Evolutionary conservation across 2,113 vertebrate species (phyloP), one percentile per base, ranked within the genome.

Genomic region (Aptenodytes patagonicus): DNA sequence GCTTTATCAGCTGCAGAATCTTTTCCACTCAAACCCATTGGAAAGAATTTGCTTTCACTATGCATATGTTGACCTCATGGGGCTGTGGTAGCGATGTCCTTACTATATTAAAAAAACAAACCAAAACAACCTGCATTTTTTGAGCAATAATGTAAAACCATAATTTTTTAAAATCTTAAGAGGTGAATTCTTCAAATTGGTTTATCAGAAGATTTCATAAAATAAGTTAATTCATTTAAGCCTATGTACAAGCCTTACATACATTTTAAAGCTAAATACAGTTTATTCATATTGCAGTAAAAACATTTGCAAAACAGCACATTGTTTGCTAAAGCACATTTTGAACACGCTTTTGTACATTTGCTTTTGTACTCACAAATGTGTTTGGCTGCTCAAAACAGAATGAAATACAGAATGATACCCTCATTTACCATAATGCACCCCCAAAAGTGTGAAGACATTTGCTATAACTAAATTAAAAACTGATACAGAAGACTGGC

Each of bases 301-400:
- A 73, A 75, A 5, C 17, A 28, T 40, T 29, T 80, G 17, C 7
- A 40, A 76, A 90, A 40, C 24, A 70, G 24, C 49, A 52, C 36
- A 1, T 34, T 57, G 5, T 51, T 75, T 64, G 17, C 49, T 69
- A 40, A 86, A 70, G 36, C 34, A 76, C 25, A 7, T 20, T 81
- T 80, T 0, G 2, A 44, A 44, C 1, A 0, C 75, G 14, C 16
- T 51, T 71, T 36, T n/a, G 24, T 61, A 10, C 17, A 8, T 58
- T 58, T 58, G 34, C 57, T 44, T 93, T 61, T 62, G 10, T 54
- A 62, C 28, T 49, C 19, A 29, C 10, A 66, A n/a, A 36, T 73
- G 7, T 1, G 1, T 84, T 49, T 66, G 46, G 13, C 34, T 60
- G 16, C 46, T 73, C 26, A n/a, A 40, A 93, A 19, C 17, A 54